These are phyloP conservation scores for Loripinus fragilis DNA, from an alignment of 2,888 invertebrate species.

Conservation along the genomic window DNA sequence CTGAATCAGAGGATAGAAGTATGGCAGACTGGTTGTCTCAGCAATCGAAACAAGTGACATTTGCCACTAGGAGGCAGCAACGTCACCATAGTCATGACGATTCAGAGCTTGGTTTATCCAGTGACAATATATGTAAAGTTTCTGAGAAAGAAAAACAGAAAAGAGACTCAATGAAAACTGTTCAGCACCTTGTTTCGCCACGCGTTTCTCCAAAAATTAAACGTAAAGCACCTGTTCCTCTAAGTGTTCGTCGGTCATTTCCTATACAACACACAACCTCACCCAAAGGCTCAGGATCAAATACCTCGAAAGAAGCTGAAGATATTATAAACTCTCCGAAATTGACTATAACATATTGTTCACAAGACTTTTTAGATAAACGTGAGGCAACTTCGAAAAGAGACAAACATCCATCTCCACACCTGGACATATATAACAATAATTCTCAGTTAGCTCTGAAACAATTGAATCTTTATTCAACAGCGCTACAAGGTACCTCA, in stretches of 20 bases:
- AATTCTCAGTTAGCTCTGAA: slow-evolving; percentile 60
- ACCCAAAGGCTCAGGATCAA: slow-evolving; percentile 62
- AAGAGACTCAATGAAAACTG: slow-evolving; percentile 44
- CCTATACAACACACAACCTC: slow-evolving; percentile 51
- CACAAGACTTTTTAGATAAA: slow-evolving; percentile 49
- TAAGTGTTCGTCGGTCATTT: slow-evolving; percentile 60
- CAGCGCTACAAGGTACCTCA: slow-evolving; percentile 65
- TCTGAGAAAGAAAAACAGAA: background rate
- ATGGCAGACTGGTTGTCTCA: slow-evolving; percentile 59
- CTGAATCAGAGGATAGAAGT: slow-evolving; percentile 59
- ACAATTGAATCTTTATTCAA: slow-evolving; percentile 62
- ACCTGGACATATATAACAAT: slow-evolving; percentile 54
- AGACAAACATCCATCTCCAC: slow-evolving; percentile 8
- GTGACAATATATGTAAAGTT: slow-evolving; percentile 7
- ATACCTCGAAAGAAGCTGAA: slow-evolving; percentile 65
- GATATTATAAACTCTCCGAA: slow-evolving; percentile 65
- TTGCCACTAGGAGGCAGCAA: slow-evolving; percentile 12
- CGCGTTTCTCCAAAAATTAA: slow-evolving; percentile 58
- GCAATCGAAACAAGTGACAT: slow-evolving; percentile 34
- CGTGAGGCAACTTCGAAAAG: slow-evolving; percentile 5
- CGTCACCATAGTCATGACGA: slow-evolving; percentile 61
- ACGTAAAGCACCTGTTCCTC: slow-evolving; percentile 51
- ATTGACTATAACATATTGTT: slow-evolving; percentile 56
- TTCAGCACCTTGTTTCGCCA: slow-evolving; percentile 64
- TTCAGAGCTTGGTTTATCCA: slow-evolving; percentile 55